Evolutionary conservation across 2,888 invertebrate genomes (phyloP).

Genomic region (Catocala fraxini): DNA sequence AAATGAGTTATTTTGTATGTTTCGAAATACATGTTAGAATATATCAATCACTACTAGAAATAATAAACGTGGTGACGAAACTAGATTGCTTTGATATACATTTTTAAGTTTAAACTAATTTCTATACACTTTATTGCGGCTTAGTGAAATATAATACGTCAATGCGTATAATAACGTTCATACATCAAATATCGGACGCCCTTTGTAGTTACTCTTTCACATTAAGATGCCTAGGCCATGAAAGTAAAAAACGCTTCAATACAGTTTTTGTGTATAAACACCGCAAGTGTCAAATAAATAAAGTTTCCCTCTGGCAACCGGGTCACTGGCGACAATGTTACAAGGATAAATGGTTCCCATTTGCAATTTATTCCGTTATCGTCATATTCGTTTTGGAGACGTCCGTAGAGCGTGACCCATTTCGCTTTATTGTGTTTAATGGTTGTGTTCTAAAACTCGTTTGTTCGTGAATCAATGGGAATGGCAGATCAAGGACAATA

Average conservation of each 20-base stretch:
- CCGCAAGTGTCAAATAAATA: constrained; percentile 48
- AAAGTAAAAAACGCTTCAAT: constrained; percentile 33
- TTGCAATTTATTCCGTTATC: constrained; percentile 66
- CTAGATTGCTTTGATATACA: constrained; percentile 2
- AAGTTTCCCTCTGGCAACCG: constrained; percentile 44
- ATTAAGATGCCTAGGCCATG: constrained; percentile 16
- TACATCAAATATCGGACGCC: constrained; percentile 12
- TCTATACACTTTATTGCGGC: constrained; percentile 7
- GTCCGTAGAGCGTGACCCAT: constrained; percentile 47
- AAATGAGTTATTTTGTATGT: too few relatives aligned
- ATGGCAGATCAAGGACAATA: constrained; percentile 43
- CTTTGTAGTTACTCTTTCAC: constrained; percentile 18
- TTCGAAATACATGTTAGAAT: too few relatives aligned
- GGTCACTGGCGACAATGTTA: constrained; percentile 62
- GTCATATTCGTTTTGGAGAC: constrained; percentile 54
- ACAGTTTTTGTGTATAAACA: constrained; percentile 45
- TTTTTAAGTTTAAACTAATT: neutral
- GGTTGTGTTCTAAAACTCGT: constrained; percentile 40
- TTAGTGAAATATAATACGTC: constrained; percentile 17
- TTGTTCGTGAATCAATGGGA: constrained; percentile 46
- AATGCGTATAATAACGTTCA: constrained; percentile 9
- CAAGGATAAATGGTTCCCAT: constrained; percentile 66
- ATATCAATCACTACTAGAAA: neutral
- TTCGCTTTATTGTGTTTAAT: constrained; percentile 54
- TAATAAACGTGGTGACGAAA: neutral